Conservation (phyloP, 2,113 vertebrate species). For the Haemorhous mexicanus region DNA sequence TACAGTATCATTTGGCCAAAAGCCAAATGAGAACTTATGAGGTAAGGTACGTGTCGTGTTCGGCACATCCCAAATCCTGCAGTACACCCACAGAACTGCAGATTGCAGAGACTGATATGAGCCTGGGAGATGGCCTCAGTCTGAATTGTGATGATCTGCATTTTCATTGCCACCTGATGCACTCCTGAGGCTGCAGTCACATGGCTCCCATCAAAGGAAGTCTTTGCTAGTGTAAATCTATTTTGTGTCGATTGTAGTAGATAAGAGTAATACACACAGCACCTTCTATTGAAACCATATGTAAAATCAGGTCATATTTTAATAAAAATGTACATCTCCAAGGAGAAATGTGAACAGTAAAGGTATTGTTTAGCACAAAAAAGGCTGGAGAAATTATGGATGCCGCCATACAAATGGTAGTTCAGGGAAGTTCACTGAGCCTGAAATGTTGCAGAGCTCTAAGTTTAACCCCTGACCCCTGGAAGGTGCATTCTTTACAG, state of each 20-base stretch:
- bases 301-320: neutral
- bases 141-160: neutral
- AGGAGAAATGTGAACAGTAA: neutral
- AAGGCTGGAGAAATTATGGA: neutral
- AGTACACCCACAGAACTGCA: neutral
- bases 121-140: neutral
- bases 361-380: neutral
- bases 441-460: neutral
- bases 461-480: neutral
- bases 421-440: neutral
- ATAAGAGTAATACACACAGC: neutral
- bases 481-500: neutral
- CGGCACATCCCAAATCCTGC: neutral
- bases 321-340: neutral
- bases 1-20: conserved; percentile 42
- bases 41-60: neutral
- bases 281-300: neutral
- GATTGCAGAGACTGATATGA: neutral
- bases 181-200: neutral
- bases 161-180: neutral
- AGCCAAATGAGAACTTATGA: conserved; percentile 18
- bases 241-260: neutral
- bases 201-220: neutral
- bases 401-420: neutral
- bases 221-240: neutral